These are phyloP conservation scores for Circaetus cinerascens DNA, from an alignment of 2,113 vertebrate species.

Conservation along the genomic window DNA sequence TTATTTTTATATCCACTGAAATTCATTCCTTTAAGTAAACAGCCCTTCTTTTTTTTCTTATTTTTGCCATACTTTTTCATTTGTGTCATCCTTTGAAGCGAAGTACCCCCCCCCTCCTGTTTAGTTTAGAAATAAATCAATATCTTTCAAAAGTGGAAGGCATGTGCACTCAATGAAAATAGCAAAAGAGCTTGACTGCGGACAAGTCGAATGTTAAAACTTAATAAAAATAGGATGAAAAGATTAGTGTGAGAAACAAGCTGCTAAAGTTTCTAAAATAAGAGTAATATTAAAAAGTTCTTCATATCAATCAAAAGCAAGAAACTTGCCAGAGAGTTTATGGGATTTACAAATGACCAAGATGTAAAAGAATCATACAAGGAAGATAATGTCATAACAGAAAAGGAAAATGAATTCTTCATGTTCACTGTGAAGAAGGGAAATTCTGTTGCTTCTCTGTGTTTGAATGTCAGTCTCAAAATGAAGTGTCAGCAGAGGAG, in stretches of 20 bases:
- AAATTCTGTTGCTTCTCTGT: neutral
- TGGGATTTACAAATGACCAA: conserved; percentile 57
- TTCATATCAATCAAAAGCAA: conserved; percentile 38
- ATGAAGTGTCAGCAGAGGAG: conserved; percentile 9
- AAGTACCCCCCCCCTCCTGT: neutral
- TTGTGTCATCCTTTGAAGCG: neutral
- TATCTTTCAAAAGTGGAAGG: conserved; percentile 19
- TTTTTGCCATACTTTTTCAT: neutral
- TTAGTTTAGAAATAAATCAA: conserved; percentile 30
- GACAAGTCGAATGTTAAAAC: conserved; percentile 15
- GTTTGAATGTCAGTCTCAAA: conserved; percentile 42
- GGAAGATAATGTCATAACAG: conserved; percentile 38
- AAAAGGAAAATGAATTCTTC: conserved; percentile 48
- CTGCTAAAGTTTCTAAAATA: conserved; percentile 12
- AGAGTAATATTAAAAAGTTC: conserved; percentile 46
- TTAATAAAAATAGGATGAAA: conserved; percentile 40
- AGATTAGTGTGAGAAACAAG: conserved; percentile 27
- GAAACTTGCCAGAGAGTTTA: conserved; percentile 35
- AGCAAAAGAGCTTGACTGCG: neutral
- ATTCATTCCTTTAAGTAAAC: neutral
- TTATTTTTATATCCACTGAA: neutral
- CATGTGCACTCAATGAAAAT: conserved; percentile 1
- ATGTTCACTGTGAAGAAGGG: neutral
- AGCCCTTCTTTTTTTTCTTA: fast-evolving
- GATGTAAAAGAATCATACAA: conserved; percentile 45